Percentiles rank a stretch among this genome's conserved stretches.
Evolutionary conservation across 1,140 invertebrate genomes (phyloP).

Genomic region (Formica selysi): DNA sequence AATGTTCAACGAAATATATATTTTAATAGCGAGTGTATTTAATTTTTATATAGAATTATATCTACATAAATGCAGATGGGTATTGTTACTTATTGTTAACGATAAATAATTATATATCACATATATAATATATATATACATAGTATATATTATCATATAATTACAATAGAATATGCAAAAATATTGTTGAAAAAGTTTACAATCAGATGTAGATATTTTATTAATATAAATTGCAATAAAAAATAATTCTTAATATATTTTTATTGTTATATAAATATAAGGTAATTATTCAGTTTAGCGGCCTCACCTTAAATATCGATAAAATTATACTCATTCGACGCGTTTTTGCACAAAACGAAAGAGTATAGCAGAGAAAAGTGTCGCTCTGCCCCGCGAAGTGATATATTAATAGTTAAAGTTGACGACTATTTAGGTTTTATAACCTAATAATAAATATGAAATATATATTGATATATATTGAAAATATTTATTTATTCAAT

Average conservation of each 20-base stretch:
- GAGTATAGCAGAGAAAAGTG: too few species aligned
- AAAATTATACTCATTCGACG: too few species aligned
- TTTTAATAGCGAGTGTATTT: background rate
- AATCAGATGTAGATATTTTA: constrained; percentile 8
- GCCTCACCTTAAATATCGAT: too few species aligned
- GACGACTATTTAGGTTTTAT: too few species aligned
- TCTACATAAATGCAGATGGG: background rate
- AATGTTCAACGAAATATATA: constrained; percentile 2
- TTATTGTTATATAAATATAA: background rate
- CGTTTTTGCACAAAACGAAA: too few species aligned
- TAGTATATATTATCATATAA: constrained; percentile 23
- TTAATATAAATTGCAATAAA: background rate
- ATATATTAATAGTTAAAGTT: too few species aligned
- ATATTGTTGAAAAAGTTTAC: background rate
- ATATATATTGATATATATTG: too few species aligned
- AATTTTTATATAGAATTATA: background rate
- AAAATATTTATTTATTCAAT: too few species aligned
- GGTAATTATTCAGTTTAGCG: too few species aligned
- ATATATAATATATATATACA: background rate
- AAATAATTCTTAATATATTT: background rate
- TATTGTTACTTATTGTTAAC: background rate
- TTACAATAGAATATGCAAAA: background rate
- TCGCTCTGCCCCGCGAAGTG: too few species aligned
- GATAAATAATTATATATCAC: background rate
- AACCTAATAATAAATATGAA: too few species aligned